Evolutionary conservation across 64 coral and sea anemone species (phyloP).

Genomic region (Platygyra sinensis): DNA sequence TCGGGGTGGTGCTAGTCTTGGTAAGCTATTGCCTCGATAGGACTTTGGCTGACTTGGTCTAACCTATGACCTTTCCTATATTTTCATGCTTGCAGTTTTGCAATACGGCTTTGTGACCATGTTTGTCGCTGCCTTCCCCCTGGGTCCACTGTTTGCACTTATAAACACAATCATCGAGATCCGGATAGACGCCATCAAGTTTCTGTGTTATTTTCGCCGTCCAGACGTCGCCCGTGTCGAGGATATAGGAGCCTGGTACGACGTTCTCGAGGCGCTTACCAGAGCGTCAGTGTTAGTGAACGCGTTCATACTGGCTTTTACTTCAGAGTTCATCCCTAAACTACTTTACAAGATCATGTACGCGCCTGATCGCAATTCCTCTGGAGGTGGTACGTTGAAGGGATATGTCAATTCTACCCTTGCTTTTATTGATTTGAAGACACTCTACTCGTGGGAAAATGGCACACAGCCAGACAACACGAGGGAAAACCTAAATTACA

Average conservation of each 20-base stretch:
- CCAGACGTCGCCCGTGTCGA: slow-evolving; percentile 71
- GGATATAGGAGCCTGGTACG: slow-evolving; percentile 89
- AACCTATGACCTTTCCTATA: not conserved
- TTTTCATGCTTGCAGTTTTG: slow-evolving; percentile 52
- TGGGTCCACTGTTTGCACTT: slow-evolving; percentile 80
- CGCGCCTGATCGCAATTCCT: slow-evolving; percentile 12
- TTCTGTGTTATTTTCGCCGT: slow-evolving; percentile 76
- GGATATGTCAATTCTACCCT: slow-evolving; percentile 76
- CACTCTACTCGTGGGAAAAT: slow-evolving; percentile 29
- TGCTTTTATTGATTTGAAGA: slow-evolving; percentile 31
- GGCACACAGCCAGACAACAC: slow-evolving; percentile 52
- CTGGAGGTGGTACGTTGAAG: slow-evolving; percentile 43
- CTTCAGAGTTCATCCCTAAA: slow-evolving; percentile 79
- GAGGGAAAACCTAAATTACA: slow-evolving; percentile 61
- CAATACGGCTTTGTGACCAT: slow-evolving; percentile 94
- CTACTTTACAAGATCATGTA: slow-evolving; percentile 64
- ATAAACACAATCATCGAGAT: slow-evolving; percentile 69
- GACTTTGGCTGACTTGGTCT: no score
- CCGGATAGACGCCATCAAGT: slow-evolving; percentile 73
- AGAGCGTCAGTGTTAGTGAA: slow-evolving; percentile 77
- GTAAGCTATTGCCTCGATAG: no score
- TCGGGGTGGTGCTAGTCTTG: no score
- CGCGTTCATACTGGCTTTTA: slow-evolving; percentile 79
- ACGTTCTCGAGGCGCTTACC: slow-evolving; percentile 60
- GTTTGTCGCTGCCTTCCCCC: slow-evolving; percentile 85